These are phyloP conservation scores for Ictalurus punctatus DNA, from an alignment of 2,113 vertebrate genomes.

Conservation along the genomic window DNA sequence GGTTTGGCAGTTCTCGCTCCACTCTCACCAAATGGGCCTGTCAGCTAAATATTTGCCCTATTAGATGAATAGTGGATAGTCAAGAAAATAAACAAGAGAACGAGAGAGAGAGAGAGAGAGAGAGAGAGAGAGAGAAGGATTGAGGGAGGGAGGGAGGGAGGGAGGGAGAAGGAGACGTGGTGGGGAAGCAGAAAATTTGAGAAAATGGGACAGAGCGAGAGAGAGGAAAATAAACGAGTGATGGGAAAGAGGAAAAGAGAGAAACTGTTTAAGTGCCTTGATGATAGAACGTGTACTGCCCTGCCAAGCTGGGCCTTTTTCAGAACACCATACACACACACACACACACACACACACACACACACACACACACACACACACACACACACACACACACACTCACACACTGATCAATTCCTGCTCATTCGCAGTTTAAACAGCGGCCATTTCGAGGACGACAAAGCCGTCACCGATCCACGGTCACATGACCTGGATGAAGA, in stretches of 20 bases:
- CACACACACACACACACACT: not conserved
- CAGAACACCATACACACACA: not conserved
- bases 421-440: conserved; percentile 80
- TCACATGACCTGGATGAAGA: conserved; percentile 88
- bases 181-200: not conserved
- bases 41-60: conserved; percentile 81
- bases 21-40: conserved; percentile 77
- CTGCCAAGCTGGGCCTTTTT: not conserved
- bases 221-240: conserved; percentile 39
- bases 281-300: conserved; percentile 54
- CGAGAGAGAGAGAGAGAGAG: not conserved
- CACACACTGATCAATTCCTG: not conserved
- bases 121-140: not conserved
- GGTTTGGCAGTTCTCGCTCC: conserved; percentile 71
- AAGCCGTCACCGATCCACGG: conserved; percentile 77
- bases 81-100: conserved; percentile 69
- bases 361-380: not conserved
- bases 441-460: conserved; percentile 87
- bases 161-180: not conserved
- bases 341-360: not conserved
- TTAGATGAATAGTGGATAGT: conserved; percentile 76
- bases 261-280: conserved; percentile 67
- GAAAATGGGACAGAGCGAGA: not conserved
- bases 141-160: too few species aligned
- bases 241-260: conserved; percentile 24